Evolutionary conservation across 2,888 invertebrate species (phyloP).

Genomic region (Mermis nigrescens): DNA sequence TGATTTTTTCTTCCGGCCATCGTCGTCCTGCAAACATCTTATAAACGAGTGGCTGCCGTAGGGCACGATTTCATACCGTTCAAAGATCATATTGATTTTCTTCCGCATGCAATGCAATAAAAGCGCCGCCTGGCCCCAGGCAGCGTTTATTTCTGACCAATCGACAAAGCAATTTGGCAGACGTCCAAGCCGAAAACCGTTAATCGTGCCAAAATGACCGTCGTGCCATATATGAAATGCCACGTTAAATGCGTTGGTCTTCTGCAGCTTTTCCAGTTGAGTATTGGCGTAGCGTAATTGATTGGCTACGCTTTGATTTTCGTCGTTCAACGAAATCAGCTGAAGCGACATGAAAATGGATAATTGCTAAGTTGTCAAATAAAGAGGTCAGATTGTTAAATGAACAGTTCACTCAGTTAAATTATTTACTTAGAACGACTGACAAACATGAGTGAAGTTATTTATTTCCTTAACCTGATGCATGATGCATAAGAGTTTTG

Average conservation of each 20-base stretch:
- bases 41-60: conserved; percentile 94
- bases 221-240: conserved; percentile 77
- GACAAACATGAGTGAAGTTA: too few species aligned
- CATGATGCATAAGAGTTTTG: too few species aligned
- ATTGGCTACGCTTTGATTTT: conserved; percentile 50
- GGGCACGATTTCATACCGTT: conserved; percentile 66
- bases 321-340: conserved; percentile 17
- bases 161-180: conserved; percentile 64
- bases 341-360: conserved; percentile 5
- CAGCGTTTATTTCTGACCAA: conserved; percentile 97
- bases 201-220: conserved; percentile 63
- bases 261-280: conserved; percentile 65
- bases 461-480: too few species aligned
- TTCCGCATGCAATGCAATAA: conserved; percentile 68
- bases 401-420: too few species aligned
- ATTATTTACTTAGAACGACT: too few species aligned
- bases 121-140: conserved; percentile 91
- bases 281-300: conserved; percentile 64
- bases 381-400: too few species aligned
- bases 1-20: too few species aligned
- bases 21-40: too few species aligned
- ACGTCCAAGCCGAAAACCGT: conserved; percentile 79
- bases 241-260: conserved; percentile 86
- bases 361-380: too few species aligned
- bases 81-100: conserved; percentile 60